A percentile compares a stretch with the other conserved stretches of the same genome.
phyloP scores from a whole-genome alignment of 2,113 vertebrate genomes.

The Vidua chalybeata region DNA sequence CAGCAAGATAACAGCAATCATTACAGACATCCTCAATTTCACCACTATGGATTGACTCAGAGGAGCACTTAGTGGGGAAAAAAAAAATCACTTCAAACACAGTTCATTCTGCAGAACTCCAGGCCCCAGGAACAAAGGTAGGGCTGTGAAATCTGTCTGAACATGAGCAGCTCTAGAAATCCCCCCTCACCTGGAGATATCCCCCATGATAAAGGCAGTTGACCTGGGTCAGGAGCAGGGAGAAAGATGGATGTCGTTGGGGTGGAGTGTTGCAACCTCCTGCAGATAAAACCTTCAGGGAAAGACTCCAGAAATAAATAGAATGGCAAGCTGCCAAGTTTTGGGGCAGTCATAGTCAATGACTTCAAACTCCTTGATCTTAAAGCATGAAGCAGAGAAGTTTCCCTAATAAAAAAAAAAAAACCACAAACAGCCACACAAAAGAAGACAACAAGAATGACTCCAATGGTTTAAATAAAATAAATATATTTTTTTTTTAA shows the following conservation, averaged over 20 bases:
- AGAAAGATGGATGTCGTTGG: neutral
- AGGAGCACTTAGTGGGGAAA: neutral
- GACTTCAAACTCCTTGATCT: slow-evolving; percentile 16
- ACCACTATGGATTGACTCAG: neutral
- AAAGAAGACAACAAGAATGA: neutral
- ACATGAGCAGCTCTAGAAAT: neutral
- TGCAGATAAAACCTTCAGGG: slow-evolving; percentile 47
- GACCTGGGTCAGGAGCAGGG: slow-evolving; percentile 3
- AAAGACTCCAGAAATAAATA: slow-evolving; percentile 47
- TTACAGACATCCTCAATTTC: neutral
- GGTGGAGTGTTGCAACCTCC: slow-evolving; percentile 29
- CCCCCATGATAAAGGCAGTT: slow-evolving; percentile 17
- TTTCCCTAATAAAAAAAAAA: neutral
- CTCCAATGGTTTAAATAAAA: neutral
- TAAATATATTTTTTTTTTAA: neutral
- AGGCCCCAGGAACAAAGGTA: slow-evolving; percentile 1
- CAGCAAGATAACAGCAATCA: neutral
- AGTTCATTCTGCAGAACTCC: neutral
- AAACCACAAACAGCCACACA: neutral
- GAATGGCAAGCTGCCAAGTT: slow-evolving; percentile 17
- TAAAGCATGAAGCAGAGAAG: neutral
- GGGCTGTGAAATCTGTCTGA: neutral
- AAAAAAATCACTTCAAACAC: neutral
- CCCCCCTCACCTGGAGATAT: neutral
- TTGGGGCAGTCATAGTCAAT: neutral